Base-by-base conservation (phyloP, 2,888 invertebrate species). In the Watsonalla cultraria region DNA sequence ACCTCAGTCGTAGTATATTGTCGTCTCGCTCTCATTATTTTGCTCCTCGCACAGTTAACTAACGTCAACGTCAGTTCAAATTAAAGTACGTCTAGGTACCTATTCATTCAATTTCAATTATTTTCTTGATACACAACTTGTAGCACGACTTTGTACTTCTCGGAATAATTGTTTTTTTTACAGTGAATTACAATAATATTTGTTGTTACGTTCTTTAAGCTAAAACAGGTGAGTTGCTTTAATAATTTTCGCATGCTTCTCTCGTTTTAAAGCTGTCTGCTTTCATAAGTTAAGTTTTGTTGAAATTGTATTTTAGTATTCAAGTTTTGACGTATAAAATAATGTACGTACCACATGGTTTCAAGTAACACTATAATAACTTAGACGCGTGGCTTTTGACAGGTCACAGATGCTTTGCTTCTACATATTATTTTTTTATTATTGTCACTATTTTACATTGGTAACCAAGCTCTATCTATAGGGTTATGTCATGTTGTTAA, bases 41-140 rank as follows among this genome's bases (percentile, higher is more conserved):
- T 74, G 74, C 74, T 71, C 52, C 69, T 78, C 82, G 69, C 78
- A 76, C 76, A 74, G 76, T 70, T 71, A 70, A 62, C 68, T 57
- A 24, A 24, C 24, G 24, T 24, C 63, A 64, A 69, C 72, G 69
- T 69, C 66, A 74, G 71, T 76, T 78, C 76, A 77, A 80, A 78
- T 76, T 79, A 72, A 74, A 79, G 74, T 73, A 70, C 74, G 66
- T 65, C 14, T 47, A 14, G 46, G 33, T 24, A 24, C 24, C 24
- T 24, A 24, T 47, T 51, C 37, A 58, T 62, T 62, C 66, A 66
- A 24, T 24, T 72, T 74, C 76, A 77, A 77, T 77, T 76, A 62
- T 76, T 70, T 75, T 76, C 74, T 76, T 70, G 74, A 65, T 73
- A 62, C 62, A 66, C 68, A 64, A 55, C 66, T 67, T 66, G 65